phyloP scores from a whole-genome alignment of 2,888 invertebrate species.

The Osmoderma eremita region DNA sequence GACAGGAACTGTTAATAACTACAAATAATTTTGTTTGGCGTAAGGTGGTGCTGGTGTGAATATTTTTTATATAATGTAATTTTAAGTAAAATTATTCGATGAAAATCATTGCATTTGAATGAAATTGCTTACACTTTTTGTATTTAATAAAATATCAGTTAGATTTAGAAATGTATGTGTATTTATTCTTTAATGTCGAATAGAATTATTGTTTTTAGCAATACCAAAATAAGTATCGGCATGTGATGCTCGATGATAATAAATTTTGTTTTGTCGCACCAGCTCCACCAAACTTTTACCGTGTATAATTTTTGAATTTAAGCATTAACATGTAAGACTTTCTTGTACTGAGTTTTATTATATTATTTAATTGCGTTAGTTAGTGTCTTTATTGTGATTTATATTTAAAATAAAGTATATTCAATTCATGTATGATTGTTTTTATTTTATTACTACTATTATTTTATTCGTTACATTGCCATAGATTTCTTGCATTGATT shows the following conservation, averaged over 20 bases:
- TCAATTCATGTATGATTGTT: slow-evolving; percentile 24
- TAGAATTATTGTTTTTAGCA: not conserved
- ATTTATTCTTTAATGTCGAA: slow-evolving; percentile 5
- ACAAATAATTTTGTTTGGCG: slow-evolving; percentile 18
- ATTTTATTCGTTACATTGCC: not conserved
- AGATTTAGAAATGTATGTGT: slow-evolving; percentile 9
- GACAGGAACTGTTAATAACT: slow-evolving; percentile 24
- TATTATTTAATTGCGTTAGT: slow-evolving; percentile 29
- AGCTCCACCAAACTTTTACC: not conserved
- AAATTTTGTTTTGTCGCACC: not conserved
- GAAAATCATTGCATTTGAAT: too few relatives aligned
- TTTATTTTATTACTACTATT: slow-evolving; percentile 25
- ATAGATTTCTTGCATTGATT: not conserved
- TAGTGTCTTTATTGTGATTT: slow-evolving; percentile 31
- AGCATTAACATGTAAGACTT: slow-evolving; percentile 38
- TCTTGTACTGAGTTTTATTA: slow-evolving; percentile 40
- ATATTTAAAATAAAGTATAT: slow-evolving; percentile 37
- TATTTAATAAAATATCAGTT: slow-evolving; percentile 11
- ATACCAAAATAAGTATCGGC: too few relatives aligned
- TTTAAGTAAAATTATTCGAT: too few relatives aligned
- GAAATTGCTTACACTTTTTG: too few relatives aligned
- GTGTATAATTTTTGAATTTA: slow-evolving; percentile 33
- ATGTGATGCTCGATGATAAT: too few relatives aligned
- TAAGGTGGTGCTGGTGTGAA: slow-evolving; percentile 5
- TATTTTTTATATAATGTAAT: slow-evolving; percentile 4